phyloP scores from a whole-genome alignment of 2,888 invertebrate species.

The Pherbina coryleti region DNA sequence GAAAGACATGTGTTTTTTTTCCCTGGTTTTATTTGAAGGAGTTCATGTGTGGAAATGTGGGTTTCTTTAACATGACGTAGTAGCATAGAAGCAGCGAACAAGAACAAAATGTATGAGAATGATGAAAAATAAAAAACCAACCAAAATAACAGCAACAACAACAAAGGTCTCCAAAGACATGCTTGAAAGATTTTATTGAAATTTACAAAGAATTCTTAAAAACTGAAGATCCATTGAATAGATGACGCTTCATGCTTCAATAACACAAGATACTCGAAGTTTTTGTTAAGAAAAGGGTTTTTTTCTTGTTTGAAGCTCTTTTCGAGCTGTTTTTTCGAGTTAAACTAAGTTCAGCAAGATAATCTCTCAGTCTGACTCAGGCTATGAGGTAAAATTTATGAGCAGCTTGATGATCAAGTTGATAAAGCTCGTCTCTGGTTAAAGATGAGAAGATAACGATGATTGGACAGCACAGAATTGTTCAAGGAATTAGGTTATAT shows the following conservation, averaged over 20 bases:
- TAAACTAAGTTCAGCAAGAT: neutral
- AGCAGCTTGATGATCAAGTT: neutral
- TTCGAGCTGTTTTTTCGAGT: neutral
- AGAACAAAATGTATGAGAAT: constrained; percentile 33
- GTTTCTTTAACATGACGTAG: constrained; percentile 22
- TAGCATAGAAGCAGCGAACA: constrained; percentile 13
- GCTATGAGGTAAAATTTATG: neutral
- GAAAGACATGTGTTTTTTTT: constrained; percentile 20
- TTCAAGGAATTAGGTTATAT: too few relatives aligned
- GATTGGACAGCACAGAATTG: too few relatives aligned
- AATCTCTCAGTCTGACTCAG: neutral
- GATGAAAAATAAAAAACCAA: neutral
- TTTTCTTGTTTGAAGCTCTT: neutral
- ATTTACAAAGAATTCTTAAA: constrained; percentile 46
- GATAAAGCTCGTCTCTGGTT: neutral
- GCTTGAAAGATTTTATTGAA: constrained; percentile 65
- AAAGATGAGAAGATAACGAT: neutral
- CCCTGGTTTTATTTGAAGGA: neutral
- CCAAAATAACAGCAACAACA: constrained; percentile 11
- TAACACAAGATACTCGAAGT: neutral
- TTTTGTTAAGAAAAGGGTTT: neutral
- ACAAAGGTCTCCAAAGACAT: constrained; percentile 58
- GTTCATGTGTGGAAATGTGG: constrained; percentile 21
- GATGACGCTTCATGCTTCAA: constrained; percentile 9
- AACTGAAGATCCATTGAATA: constrained; percentile 4